Conservation (phyloP, 2,888 invertebrate genomes). For the Hermaeophaga mercurialis region DNA sequence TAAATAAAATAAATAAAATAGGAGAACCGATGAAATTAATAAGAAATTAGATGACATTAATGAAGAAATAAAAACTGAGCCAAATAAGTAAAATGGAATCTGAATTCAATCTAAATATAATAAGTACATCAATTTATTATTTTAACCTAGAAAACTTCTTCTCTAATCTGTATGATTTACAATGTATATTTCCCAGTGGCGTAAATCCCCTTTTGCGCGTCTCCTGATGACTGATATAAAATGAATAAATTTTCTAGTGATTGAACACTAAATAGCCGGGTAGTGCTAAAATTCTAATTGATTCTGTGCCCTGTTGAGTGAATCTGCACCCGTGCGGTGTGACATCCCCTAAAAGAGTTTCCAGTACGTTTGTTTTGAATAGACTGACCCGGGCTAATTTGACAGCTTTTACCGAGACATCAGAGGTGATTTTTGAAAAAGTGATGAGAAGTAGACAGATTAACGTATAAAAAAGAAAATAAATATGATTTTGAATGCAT, state of each 20-base stretch:
- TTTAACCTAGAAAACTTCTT: no score
- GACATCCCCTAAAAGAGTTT: slow-evolving; percentile 49
- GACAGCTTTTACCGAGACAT: slow-evolving; percentile 46
- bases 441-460: neutral
- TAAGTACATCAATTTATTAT: no score
- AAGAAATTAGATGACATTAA: no score
- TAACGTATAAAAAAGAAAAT: no score
- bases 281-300: slow-evolving; percentile 50
- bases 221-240: slow-evolving; percentile 16
- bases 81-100: no score
- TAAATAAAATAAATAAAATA: no score
- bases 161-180: no score
- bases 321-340: slow-evolving; percentile 44
- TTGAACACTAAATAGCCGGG: slow-evolving; percentile 55
- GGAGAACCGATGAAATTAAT: no score
- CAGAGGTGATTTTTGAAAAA: slow-evolving; percentile 23
- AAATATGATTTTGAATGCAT: no score
- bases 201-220: neutral
- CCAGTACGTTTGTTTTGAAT: slow-evolving; percentile 49
- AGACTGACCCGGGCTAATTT: slow-evolving; percentile 47
- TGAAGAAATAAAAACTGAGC: no score
- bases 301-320: slow-evolving; percentile 44
- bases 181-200: no score
- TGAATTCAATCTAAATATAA: no score
- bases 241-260: slow-evolving; percentile 56